phyloP scores from a whole-genome alignment of 2,888 invertebrate species.

The Pandemis heparana region DNA sequence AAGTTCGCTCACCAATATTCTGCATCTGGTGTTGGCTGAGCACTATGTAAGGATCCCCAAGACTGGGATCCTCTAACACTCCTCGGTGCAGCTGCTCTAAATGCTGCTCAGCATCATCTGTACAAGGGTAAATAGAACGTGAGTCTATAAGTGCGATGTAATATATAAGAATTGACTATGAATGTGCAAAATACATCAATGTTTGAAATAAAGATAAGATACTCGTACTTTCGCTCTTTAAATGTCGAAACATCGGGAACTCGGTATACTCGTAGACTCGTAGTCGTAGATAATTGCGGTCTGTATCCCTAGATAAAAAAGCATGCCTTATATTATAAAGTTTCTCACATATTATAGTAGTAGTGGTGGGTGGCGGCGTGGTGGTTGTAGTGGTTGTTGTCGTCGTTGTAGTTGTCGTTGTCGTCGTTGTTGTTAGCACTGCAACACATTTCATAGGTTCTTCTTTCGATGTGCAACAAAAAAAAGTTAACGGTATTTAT shows the following conservation, averaged over 20 bases:
- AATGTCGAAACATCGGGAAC: too few species aligned
- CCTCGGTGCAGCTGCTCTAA: conserved; percentile 75
- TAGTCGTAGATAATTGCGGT: too few species aligned
- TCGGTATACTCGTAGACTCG: too few species aligned
- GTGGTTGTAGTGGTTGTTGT: conserved; percentile 72
- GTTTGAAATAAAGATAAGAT: too few species aligned
- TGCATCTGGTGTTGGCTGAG: conserved; percentile 83
- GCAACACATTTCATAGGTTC: conserved; percentile 37
- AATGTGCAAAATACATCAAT: too few species aligned
- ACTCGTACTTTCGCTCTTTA: too few species aligned
- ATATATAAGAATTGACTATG: too few species aligned
- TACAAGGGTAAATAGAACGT: background rate
- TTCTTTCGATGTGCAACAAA: too few species aligned
- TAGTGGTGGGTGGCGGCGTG: conserved; percentile 64
- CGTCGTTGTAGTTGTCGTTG: conserved; percentile 67
- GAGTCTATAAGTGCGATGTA: too few species aligned
- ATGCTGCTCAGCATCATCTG: conserved; percentile 73
- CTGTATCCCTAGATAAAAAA: too few species aligned
- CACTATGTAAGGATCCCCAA: conserved; percentile 75
- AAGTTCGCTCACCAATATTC: conserved; percentile 69
- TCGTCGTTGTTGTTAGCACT: conserved; percentile 76
- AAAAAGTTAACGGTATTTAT: too few species aligned
- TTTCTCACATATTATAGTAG: conserved; percentile 67
- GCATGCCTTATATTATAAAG: background rate
- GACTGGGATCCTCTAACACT: conserved; percentile 68